Evolutionary conservation across 2,797 vertebrate genomes (phyloP).

Genomic region (Caiman crocodilus): DNA sequence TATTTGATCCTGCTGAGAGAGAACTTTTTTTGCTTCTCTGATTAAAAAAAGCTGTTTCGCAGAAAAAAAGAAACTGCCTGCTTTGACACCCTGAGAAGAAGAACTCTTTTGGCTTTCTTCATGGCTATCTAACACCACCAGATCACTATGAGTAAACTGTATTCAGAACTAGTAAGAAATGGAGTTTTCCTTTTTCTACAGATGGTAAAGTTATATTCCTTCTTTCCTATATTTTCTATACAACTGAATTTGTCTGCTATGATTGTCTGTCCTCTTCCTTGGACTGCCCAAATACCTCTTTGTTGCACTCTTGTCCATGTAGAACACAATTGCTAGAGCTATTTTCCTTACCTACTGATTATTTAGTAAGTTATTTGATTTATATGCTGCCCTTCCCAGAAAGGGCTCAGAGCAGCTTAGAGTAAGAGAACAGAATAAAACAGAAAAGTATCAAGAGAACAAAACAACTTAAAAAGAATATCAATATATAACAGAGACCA

Average conservation of each 20-base stretch:
- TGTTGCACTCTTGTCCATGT: background rate
- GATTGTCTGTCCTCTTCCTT: background rate
- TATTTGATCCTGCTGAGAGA: background rate
- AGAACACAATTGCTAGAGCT: background rate
- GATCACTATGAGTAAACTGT: too few relatives aligned
- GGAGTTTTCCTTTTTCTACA: background rate
- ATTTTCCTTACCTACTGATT: background rate
- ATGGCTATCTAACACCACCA: too few relatives aligned
- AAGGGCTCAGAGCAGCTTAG: too few relatives aligned
- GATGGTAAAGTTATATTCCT: rapidly evolving
- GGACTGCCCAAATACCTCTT: background rate
- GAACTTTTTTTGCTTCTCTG: too few relatives aligned
- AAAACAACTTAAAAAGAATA: too few relatives aligned
- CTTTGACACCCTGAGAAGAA: background rate
- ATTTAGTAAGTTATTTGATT: too few relatives aligned
- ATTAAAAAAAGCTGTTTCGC: background rate
- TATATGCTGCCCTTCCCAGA: too few relatives aligned
- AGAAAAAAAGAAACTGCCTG: background rate
- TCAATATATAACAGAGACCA: too few relatives aligned
- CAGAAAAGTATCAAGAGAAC: too few relatives aligned
- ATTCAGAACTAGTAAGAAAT: too few relatives aligned
- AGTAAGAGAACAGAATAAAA: too few relatives aligned
- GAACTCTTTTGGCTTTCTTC: background rate
- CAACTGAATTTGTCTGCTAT: background rate
- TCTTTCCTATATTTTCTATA: background rate